Evolutionary conservation across 2,888 invertebrate species (phyloP).

Genomic region (Sceliomorpha sp.): DNA sequence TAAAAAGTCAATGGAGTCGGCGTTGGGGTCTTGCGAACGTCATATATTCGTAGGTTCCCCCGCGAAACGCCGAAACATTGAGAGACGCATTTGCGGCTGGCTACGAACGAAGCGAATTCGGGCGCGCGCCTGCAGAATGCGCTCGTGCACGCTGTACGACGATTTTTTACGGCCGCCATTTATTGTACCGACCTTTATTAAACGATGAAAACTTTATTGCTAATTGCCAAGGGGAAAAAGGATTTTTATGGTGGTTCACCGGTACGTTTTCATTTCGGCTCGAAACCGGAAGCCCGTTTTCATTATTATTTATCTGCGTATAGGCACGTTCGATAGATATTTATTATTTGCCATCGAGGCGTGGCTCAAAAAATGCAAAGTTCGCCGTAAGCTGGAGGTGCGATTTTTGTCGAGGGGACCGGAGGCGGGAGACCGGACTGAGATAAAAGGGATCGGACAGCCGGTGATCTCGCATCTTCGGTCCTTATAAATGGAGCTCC

Average conservation of each 20-base stretch:
- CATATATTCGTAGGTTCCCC: too few species aligned
- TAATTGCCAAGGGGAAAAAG: conserved; percentile 73
- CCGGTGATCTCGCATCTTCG: too few species aligned
- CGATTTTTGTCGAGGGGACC: too few species aligned
- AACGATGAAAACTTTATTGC: conserved; percentile 77
- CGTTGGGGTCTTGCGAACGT: too few species aligned
- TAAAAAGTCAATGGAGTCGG: too few species aligned
- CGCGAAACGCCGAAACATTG: too few species aligned
- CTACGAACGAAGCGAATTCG: conserved; percentile 27
- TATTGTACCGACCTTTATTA: conserved; percentile 74
- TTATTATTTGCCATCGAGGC: conserved; percentile 38
- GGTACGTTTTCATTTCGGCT: conserved; percentile 70
- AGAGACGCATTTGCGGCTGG: conserved; percentile 37
- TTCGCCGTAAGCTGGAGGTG: too few species aligned
- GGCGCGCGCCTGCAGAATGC: conserved; percentile 34
- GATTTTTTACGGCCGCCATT: conserved; percentile 74
- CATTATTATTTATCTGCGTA: conserved; percentile 56
- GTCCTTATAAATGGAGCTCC: too few species aligned
- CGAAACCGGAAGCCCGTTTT: conserved; percentile 59
- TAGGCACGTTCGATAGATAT: conserved; percentile 49
- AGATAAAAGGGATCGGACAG: too few species aligned
- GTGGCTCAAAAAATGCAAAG: conserved; percentile 11
- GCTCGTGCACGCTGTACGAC: conserved; percentile 64
- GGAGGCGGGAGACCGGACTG: too few species aligned
- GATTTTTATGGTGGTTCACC: conserved; percentile 71